Base-by-base conservation (phyloP, 23 tunicate species). In the Styela plicata region DNA sequence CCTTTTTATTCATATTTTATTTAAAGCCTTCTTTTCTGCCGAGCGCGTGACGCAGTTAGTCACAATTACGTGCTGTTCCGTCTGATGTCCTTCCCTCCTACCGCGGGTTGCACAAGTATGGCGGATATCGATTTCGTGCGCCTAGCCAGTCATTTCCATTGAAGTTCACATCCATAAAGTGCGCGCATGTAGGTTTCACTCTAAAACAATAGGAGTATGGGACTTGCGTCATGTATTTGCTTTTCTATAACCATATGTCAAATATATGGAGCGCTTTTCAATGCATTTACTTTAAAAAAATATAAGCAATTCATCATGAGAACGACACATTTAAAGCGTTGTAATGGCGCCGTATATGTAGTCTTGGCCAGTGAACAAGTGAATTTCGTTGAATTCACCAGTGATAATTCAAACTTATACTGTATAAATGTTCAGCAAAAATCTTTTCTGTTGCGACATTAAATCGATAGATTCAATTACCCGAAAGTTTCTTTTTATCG, bases 1-100 rank as follows among this genome's bases (percentile, higher is more conserved):
- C 34, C 77, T 71, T 66, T 71, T 68, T 71, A 18, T 33, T 71
- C 77, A 71, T 71, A 71, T 71, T 71, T 71, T 71, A 71, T 71
- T 71, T 36, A 71, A 71, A 71, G 77, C 77, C 77, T 71, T 71
- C 77, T 71, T 68, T 71, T 34, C 34, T 32, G 35, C 77, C 24
- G 34, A 71, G 16, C 77, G 77, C 77, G 77, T 71, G 77, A 71
- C 77, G 77, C 77, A 33, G 34, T 30, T 27, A 21, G 36, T 44
- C 57, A 71, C 77, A 28, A 33, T 71, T 36, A 26, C 77, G 34
- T 28, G 77, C 77, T 71, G 77, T 71, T 71, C 32, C 77, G 77
- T 71, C 77, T 71, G 77, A 3, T 31, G 24, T 21, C 5, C 34
- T 71, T 71, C 77, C 26, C 77, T 71, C 77, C 77, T 34, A 34